phyloP scores from a whole-genome alignment of 2,797 vertebrate genomes.

The Chiloscyllium punctatum region DNA sequence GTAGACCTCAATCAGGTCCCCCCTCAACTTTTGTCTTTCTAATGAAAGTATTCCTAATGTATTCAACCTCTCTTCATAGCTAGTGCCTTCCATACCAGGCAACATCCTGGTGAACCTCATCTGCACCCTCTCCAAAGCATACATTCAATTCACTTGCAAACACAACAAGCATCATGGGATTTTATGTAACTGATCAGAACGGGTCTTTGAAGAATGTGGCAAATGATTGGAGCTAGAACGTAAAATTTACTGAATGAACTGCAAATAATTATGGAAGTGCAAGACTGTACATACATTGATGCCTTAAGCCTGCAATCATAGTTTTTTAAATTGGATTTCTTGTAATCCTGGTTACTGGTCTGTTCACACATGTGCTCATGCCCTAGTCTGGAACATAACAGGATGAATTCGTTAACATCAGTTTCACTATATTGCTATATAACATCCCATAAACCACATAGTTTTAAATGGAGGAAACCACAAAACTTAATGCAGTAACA shows the following conservation, averaged over 20 bases:
- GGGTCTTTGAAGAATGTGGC: not conserved
- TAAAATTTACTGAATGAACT: not conserved
- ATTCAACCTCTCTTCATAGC: too few relatives aligned
- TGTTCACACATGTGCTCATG: not conserved
- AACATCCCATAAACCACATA: not conserved
- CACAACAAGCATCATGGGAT: not conserved
- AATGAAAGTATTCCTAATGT: too few relatives aligned
- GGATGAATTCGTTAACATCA: not conserved
- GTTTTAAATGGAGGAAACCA: conserved; percentile 27
- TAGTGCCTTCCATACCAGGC: too few relatives aligned
- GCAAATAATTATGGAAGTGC: not conserved
- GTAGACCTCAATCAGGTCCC: too few relatives aligned
- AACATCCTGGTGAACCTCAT: too few relatives aligned
- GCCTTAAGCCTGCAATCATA: not conserved
- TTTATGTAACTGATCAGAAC: not conserved
- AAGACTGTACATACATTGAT: not conserved
- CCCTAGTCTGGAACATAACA: not conserved
- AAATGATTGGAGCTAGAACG: not conserved
- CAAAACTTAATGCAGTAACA: not conserved
- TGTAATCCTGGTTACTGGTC: not conserved
- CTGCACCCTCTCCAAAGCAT: too few relatives aligned
- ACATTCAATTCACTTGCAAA: not conserved
- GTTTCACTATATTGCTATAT: not conserved
- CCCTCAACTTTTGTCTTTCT: too few relatives aligned
- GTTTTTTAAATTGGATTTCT: too few relatives aligned